These are phyloP conservation scores for Ashinkailepas kermadecensis DNA, from an alignment of 2,888 invertebrate species.

Conservation along the genomic window DNA sequence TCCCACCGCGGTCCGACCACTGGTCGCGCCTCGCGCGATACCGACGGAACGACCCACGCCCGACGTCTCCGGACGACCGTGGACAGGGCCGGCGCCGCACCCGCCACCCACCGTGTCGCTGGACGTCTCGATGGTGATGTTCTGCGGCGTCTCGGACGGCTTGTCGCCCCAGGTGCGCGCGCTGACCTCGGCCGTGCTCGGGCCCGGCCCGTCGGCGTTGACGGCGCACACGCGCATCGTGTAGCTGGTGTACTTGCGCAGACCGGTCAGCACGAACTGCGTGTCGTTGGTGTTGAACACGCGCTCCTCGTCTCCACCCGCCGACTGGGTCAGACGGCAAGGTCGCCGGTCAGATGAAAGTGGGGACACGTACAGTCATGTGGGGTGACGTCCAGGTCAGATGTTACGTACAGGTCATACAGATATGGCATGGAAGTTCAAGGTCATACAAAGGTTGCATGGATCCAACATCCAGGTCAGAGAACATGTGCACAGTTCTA, in stretches of 20 bases:
- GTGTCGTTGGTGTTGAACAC: slow-evolving; percentile 35
- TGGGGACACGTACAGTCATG: too few species aligned
- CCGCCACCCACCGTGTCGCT: slow-evolving; percentile 63
- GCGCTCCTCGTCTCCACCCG: neutral
- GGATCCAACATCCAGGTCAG: too few species aligned
- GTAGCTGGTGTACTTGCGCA: slow-evolving; percentile 69
- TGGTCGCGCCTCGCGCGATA: too few species aligned
- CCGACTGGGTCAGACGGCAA: neutral
- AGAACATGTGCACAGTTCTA: too few species aligned
- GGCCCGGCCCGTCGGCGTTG: slow-evolving; percentile 69
- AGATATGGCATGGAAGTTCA: too few species aligned
- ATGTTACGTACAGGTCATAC: too few species aligned
- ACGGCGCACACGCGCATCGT: slow-evolving; percentile 69
- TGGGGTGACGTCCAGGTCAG: too few species aligned
- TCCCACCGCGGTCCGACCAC: too few species aligned
- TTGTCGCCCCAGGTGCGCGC: slow-evolving; percentile 71
- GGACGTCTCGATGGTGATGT: slow-evolving; percentile 73
- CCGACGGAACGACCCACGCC: too few species aligned
- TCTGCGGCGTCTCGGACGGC: slow-evolving; percentile 79
- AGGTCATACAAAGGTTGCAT: too few species aligned
- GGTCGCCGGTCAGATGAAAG: too few species aligned
- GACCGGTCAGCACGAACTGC: slow-evolving; percentile 52
- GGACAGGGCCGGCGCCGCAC: neutral
- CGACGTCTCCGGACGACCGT: too few species aligned
- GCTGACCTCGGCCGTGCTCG: slow-evolving; percentile 62